These are phyloP conservation scores for Passer montanus DNA, from an alignment of 2,113 vertebrate species.

Conservation along the genomic window DNA sequence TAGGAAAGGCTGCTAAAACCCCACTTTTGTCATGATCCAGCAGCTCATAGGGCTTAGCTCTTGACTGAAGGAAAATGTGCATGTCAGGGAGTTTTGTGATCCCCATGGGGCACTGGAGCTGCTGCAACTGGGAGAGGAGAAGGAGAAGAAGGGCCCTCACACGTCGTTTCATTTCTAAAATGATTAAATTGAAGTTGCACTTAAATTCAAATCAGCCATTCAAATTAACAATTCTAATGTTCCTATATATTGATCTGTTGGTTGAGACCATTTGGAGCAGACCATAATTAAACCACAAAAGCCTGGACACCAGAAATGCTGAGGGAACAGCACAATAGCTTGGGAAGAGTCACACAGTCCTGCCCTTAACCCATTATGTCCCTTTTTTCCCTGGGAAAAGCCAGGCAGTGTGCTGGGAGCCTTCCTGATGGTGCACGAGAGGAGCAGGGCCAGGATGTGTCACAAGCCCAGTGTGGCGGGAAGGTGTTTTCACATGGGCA, in stretches of 20 bases:
- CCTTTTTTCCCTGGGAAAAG: background rate
- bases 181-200: constrained; percentile 63
- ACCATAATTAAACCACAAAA: constrained; percentile 67
- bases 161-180: constrained; percentile 14
- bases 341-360: background rate
- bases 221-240: constrained; percentile 69
- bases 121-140: background rate
- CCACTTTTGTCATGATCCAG: constrained; percentile 52
- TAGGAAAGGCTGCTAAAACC: constrained; percentile 47
- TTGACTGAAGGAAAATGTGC: constrained; percentile 36
- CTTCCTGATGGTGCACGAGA: background rate
- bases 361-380: background rate
- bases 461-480: background rate
- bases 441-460: background rate
- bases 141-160: background rate
- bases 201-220: constrained; percentile 68
- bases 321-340: constrained; percentile 20
- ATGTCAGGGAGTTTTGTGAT: constrained; percentile 24
- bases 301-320: constrained; percentile 11
- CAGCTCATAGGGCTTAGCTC: constrained; percentile 46
- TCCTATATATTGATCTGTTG: constrained; percentile 65
- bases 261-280: constrained; percentile 54
- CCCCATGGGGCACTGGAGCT: background rate
- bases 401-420: background rate
- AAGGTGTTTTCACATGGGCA: background rate